Evolutionary conservation across 64 coral and sea anemone genomes (phyloP).

Genomic region (Platygyra sinensis): DNA sequence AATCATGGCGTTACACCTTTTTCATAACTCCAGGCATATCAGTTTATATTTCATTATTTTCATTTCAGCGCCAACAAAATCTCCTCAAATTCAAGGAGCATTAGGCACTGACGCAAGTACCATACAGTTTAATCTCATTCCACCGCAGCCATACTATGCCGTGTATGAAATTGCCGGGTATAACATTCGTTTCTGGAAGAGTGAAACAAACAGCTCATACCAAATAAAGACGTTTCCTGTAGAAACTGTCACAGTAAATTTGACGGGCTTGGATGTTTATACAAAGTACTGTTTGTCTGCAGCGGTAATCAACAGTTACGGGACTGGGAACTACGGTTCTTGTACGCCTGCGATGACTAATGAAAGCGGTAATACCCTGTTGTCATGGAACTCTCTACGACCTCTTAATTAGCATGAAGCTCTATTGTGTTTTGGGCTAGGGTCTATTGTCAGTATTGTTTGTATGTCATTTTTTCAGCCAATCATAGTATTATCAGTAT

Average conservation of each 20-base stretch:
- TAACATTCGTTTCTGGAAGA: neutral
- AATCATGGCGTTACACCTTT: neutral
- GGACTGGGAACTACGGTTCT: neutral
- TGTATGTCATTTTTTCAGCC: too few relatives aligned
- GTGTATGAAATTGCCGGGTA: neutral
- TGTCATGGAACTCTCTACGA: too few relatives aligned
- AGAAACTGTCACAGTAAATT: neutral
- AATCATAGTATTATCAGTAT: neutral
- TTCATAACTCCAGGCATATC: neutral
- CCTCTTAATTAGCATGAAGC: too few relatives aligned
- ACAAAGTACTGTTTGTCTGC: conserved; percentile 9
- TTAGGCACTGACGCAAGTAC: neutral
- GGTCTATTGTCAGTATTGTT: too few relatives aligned
- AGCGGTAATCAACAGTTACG: neutral
- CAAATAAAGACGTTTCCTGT: neutral
- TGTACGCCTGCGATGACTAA: neutral
- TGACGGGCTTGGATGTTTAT: neutral
- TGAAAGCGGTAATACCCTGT: neutral
- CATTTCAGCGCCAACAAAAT: conserved; percentile 2
- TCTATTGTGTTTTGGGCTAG: too few relatives aligned
- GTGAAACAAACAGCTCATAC: neutral
- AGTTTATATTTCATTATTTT: neutral
- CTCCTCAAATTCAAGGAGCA: neutral
- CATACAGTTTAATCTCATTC: conserved; percentile 4
- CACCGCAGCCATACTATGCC: conserved; percentile 16